Evolutionary conservation across 2,113 vertebrate genomes (phyloP).

Genomic region (Uropsilus gracilis): DNA sequence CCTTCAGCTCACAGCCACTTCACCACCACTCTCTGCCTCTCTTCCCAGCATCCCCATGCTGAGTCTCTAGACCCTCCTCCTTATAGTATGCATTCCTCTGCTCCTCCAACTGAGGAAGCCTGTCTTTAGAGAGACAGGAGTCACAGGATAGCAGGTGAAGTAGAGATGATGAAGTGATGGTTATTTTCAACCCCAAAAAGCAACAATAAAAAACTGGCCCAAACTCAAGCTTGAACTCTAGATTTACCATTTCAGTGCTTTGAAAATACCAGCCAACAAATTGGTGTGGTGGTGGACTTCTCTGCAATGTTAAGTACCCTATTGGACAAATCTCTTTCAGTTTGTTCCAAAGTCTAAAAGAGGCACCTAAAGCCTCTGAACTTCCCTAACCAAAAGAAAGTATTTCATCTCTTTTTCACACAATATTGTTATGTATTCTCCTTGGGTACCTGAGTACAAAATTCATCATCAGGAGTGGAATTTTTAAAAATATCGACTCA

Average conservation of each 20-base stretch:
- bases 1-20: background rate
- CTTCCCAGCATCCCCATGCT: background rate
- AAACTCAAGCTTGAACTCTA: background rate
- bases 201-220: background rate
- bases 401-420: background rate
- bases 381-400: background rate
- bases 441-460: background rate
- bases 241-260: background rate
- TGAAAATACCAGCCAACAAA: background rate
- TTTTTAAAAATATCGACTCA: background rate
- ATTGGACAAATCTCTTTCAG: background rate
- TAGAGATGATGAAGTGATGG: background rate
- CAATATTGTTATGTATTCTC: slow-evolving; percentile 5
- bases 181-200: background rate
- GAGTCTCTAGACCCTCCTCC: background rate
- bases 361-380: background rate
- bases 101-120: background rate
- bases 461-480: background rate
- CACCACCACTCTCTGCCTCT: background rate
- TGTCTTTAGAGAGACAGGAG: background rate
- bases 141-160: background rate
- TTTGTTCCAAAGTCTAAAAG: background rate
- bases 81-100: background rate
- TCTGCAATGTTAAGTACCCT: background rate
- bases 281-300: background rate